Base-by-base conservation (phyloP, 2,113 vertebrate species). In the Clarias magur region DNA sequence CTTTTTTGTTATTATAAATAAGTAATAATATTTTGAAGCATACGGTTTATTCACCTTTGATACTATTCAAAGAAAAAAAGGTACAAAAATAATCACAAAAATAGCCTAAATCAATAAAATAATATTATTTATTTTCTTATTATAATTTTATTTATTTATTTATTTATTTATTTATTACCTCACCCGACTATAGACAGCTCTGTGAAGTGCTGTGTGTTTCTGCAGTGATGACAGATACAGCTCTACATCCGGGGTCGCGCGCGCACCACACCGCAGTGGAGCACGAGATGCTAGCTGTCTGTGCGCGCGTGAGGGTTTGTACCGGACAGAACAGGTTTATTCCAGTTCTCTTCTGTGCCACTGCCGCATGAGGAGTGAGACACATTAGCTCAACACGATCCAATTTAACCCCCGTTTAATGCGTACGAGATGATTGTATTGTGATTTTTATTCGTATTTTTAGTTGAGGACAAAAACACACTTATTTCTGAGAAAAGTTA, bases 311-410 rank as follows among this genome's bases (percentile, higher is more conserved):
- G 57, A 72, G 56, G 8, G 38, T 42, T 30, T 59, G 17, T 82
- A 80, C 90, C 83, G 89, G 90, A 84, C 75, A 42, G 86, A 92
- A 91, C 92, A 91, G 92, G 92, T 92, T 93, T 83, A 68, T 86
- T 91, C 93, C 88, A 85, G 93, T 91, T 75, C 48, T 59, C 4
- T 59, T 90, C 85, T 75, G 82, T 6, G 54, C 82, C 13, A 34
- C 75, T 63, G 54, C 84, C 67, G 30, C 76, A 30, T 3, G 27
- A 48, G 21, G 19, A 8, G 21, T 23, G 59, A 62, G 30, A 3
- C 75, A 8, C 76, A 27, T 25, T 25, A 23, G 12, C 9, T 17
- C 4, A 3, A 54, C 4, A 53, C 42, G 75, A 27, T n/a, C 17
- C 1, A 15, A 9, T 56, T 25, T 6, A 76, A 54, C 25, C 38